These are phyloP conservation scores for Crioceris asparagi DNA, from an alignment of 2,888 invertebrate species.

Conservation along the genomic window DNA sequence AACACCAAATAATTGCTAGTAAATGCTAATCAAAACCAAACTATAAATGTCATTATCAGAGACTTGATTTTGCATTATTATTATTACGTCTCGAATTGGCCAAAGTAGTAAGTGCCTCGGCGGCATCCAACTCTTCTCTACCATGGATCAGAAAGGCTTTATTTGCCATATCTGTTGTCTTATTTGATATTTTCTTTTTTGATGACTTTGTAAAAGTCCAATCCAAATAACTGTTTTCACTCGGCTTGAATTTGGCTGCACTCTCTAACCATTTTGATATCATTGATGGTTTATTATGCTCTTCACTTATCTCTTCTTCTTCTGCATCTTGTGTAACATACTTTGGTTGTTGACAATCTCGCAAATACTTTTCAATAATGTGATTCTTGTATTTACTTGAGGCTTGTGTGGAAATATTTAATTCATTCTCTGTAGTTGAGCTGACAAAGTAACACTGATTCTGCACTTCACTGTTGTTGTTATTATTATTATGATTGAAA, in stretches of 20 bases:
- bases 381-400: constrained; percentile 46
- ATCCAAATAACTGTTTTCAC: constrained; percentile 59
- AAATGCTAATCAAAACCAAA: too few species aligned
- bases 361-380: constrained; percentile 49
- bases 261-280: constrained; percentile 68
- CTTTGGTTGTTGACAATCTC: constrained; percentile 36
- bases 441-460: constrained; percentile 37
- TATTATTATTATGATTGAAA: constrained; percentile 23
- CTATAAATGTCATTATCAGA: too few species aligned
- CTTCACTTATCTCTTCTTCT: too few species aligned
- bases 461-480: constrained; percentile 18
- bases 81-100: constrained; percentile 36
- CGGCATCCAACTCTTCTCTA: constrained; percentile 65
- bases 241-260: constrained; percentile 61
- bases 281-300: constrained; percentile 42
- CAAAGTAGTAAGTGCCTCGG: constrained; percentile 60
- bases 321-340: constrained; percentile 17
- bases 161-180: constrained; percentile 2
- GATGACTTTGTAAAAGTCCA: constrained; percentile 40
- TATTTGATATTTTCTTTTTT: constrained; percentile 29
- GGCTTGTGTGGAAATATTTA: constrained; percentile 29
- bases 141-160: constrained; percentile 42
- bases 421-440: constrained; percentile 36
- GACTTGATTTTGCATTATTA: too few species aligned
- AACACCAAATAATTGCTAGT: too few species aligned